These are phyloP conservation scores for Chamaetylas fuelleborni DNA, from an alignment of 2,113 vertebrate species.

Conservation along the genomic window DNA sequence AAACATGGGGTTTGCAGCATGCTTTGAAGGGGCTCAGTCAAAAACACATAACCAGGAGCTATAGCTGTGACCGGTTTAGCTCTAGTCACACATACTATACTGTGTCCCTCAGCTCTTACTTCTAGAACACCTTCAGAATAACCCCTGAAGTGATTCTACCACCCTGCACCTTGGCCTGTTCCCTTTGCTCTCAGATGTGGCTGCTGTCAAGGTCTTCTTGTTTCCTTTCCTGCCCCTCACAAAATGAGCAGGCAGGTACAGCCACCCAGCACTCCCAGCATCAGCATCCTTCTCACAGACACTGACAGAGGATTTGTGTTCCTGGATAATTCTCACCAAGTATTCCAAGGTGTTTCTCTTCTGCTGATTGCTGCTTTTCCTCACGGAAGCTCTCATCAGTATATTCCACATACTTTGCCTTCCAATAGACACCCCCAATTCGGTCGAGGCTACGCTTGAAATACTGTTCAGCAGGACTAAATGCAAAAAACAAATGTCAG, in stretches of 20 bases:
- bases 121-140: not conserved
- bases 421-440: conserved; percentile 78
- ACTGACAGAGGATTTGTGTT: not conserved
- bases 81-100: not conserved
- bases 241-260: not conserved
- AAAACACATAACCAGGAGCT: not conserved
- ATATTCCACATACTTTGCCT: conserved; percentile 75
- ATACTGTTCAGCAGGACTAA: conserved; percentile 70
- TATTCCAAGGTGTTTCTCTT: conserved; percentile 76
- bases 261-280: not conserved
- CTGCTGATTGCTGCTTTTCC: conserved; percentile 55
- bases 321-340: conserved; percentile 60
- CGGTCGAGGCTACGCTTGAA: conserved; percentile 52
- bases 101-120: not conserved
- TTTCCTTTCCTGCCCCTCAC: not conserved
- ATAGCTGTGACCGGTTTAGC: not conserved
- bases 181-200: not conserved
- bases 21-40: not conserved
- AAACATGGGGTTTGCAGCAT: not conserved
- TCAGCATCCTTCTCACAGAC: not conserved
- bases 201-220: not conserved
- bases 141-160: not conserved
- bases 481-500: not conserved
- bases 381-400: conserved; percentile 73
- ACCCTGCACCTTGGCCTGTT: not conserved